Evolutionary conservation across 2,888 invertebrate genomes (phyloP), one percentile per base, ranked within the genome.

Genomic region (Diploptera punctata): DNA sequence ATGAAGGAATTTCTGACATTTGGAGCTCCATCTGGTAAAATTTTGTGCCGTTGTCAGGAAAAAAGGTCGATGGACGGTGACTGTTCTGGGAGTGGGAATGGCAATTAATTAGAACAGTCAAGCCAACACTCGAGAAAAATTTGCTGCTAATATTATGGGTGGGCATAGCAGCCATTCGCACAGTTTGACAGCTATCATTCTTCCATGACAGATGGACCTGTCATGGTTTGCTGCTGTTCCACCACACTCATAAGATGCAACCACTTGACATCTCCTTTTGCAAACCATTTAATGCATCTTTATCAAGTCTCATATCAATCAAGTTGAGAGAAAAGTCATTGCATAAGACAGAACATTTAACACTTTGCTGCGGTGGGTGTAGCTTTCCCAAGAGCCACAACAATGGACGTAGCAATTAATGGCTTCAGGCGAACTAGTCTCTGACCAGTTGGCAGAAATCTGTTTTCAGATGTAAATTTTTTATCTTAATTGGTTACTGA

Each of bases 321-420:
- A 54, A 21, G 21, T n/a, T 54, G 54, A 54, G 54, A 16, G 54
- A 54, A 21, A 54, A 54, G n/a, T 18, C 54, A 19, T 21, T 19
- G 54, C 3, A 2, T 4, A 3, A 2, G 21, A 21, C 54, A 21
- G 54, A 54, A 10, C 21, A 54, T n/a, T n/a, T 5, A 54, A 16
- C 54, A 54, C 47, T 21, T 54, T 21, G 54, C 54, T 10, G 10
- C 21, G 54, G 26, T 54, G 21, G 26, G 54, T 21, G 54, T 24
- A n/a, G 26, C 54, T 5, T 54, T 54, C n/a, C 61, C 61, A 61
- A 26, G 33, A 19, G 67, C 24, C 26, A 49, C 49, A 67, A 67
- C 67, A 16, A 67, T 67, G 47, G 10, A 19, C 13, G 47, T 44
- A 33, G 67, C 49, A 4, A 67, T 67, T 2, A 67, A 47, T 67